Evolutionary conservation across 2,113 vertebrate genomes (phyloP).

Genomic region (Crypturellus undulatus): DNA sequence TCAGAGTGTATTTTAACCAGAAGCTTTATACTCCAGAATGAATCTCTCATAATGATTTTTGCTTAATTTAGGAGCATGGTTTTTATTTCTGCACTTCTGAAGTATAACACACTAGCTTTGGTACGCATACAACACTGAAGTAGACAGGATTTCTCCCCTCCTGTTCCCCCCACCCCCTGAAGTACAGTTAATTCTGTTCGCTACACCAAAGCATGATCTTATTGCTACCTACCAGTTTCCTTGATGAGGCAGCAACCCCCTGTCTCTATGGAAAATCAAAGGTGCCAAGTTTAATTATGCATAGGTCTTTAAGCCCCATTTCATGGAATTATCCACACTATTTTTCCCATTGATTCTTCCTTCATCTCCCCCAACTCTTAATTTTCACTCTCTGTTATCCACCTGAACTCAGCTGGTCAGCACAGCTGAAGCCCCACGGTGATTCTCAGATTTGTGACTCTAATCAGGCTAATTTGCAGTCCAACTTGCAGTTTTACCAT

Average conservation of each 20-base stretch:
- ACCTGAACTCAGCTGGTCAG: neutral
- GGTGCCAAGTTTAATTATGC: neutral
- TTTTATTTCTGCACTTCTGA: neutral
- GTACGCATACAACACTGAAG: neutral
- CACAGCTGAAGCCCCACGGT: neutral
- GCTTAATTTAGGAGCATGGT: neutral
- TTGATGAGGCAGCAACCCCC: neutral
- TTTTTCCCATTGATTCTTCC: neutral
- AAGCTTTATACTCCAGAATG: neutral
- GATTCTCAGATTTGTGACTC: neutral
- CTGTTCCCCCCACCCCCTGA: neutral
- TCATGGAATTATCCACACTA: neutral
- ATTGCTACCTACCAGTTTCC: neutral
- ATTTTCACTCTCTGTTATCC: neutral
- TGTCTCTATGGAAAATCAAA: neutral
- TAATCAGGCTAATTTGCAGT: neutral
- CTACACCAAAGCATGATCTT: neutral
- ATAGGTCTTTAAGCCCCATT: neutral
- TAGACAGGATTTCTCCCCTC: neutral
- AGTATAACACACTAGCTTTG: neutral
- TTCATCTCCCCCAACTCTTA: neutral
- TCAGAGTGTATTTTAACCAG: neutral
- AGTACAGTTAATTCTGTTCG: neutral
- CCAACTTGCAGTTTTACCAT: neutral
- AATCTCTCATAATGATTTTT: neutral